These are phyloP conservation scores for Drosophila hydei DNA, from an alignment of 1,140 invertebrate species.

Conservation along the genomic window DNA sequence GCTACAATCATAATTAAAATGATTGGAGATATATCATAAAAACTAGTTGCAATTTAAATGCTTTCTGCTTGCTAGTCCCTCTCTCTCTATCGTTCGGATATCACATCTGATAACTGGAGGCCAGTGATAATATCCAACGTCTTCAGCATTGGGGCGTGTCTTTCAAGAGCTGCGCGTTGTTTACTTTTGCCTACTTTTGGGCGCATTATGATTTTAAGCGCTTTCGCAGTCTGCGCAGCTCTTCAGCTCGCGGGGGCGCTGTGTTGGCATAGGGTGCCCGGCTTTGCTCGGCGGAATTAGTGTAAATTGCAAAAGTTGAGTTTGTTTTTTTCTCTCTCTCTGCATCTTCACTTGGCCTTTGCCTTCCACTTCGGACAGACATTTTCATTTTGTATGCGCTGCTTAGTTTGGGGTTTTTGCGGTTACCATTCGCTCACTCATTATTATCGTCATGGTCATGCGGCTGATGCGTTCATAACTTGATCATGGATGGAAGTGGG, in stretches of 20 bases:
- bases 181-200: constrained; percentile 33
- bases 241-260: background rate
- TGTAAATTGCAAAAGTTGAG: constrained; percentile 54
- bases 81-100: too few species aligned
- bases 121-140: constrained; percentile 8
- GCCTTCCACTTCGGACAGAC: constrained; percentile 4
- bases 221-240: background rate
- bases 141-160: constrained; percentile 3
- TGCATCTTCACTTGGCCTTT: background rate
- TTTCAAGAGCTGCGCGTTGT: constrained; percentile 6
- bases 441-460: constrained; percentile 49
- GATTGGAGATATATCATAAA: too few species aligned
- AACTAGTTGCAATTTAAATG: too few species aligned
- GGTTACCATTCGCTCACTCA: constrained; percentile 36
- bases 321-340: constrained; percentile 6
- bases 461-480: constrained; percentile 12
- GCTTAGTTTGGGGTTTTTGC: constrained; percentile 40
- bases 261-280: constrained; percentile 23
- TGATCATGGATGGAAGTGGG: background rate
- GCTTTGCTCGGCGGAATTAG: constrained; percentile 36
- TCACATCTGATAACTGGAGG: background rate
- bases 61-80: too few species aligned
- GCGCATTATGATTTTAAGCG: constrained; percentile 40
- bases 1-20: too few species aligned
- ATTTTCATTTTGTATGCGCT: constrained; percentile 8